Evolutionary conservation across 1,140 invertebrate genomes (phyloP).

Genomic region (Hypothenemus hampei): DNA sequence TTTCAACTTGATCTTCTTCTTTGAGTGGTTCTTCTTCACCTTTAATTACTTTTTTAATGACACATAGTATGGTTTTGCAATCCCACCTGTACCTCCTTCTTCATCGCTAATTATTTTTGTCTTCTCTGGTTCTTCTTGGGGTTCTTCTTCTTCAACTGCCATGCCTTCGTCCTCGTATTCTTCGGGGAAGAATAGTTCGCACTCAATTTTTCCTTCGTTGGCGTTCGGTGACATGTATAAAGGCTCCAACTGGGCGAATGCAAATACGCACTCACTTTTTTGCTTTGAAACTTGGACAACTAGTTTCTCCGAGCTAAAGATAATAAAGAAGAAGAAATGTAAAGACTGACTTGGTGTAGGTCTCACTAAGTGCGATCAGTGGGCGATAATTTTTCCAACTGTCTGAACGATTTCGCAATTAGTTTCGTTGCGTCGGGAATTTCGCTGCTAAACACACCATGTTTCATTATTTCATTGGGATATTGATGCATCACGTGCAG

Average conservation of each 20-base stretch:
- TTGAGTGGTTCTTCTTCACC: no score
- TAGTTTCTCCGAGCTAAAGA: slow-evolving; percentile 49
- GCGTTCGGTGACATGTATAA: slow-evolving; percentile 55
- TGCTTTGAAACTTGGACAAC: slow-evolving; percentile 54
- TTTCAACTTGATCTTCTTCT: no score
- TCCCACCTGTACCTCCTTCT: no score
- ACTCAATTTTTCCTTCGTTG: slow-evolving; percentile 53
- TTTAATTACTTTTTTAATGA: no score
- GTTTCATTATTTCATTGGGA: slow-evolving; percentile 49
- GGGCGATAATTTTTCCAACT: slow-evolving; percentile 48
- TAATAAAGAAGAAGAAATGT: neutral
- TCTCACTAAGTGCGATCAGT: slow-evolving; percentile 28
- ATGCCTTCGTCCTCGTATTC: slow-evolving; percentile 48
- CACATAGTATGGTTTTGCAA: no score
- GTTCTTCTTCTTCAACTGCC: slow-evolving; percentile 33
- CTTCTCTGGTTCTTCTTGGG: no score
- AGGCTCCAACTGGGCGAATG: slow-evolving; percentile 51
- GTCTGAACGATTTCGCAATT: slow-evolving; percentile 47
- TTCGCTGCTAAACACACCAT: slow-evolving; percentile 55
- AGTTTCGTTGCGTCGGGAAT: slow-evolving; percentile 47
- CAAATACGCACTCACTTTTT: slow-evolving; percentile 47
- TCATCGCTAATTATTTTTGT: no score
- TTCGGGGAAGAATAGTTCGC: slow-evolving; percentile 54
- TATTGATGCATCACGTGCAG: slow-evolving; percentile 45
- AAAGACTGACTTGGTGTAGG: neutral